A percentile compares a stretch with the other conserved stretches of the same genome.
These are phyloP conservation scores for Cyprinodon brontotheroides DNA, from an alignment of 2,113 vertebrate genomes.

Conservation along the genomic window DNA sequence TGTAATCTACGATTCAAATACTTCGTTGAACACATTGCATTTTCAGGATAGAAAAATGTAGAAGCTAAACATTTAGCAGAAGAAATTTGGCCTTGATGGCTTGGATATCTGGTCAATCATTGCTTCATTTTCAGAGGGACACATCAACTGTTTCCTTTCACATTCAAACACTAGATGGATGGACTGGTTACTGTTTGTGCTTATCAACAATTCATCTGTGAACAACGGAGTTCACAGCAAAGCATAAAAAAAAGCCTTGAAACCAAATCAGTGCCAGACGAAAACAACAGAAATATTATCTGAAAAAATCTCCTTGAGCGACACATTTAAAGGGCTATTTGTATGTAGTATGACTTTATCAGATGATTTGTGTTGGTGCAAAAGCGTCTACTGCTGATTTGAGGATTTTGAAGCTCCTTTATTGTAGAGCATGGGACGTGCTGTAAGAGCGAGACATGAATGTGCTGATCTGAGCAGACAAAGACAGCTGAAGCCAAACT, in stretches of 20 bases:
- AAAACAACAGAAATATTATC: neutral
- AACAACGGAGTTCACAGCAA: neutral
- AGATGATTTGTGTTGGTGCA: neutral
- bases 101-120: too few relatives aligned
- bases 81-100: neutral
- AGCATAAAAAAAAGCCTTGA: neutral
- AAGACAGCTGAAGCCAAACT: neutral
- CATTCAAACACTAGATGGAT: neutral
- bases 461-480: constrained; percentile 6
- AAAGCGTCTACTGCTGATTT: neutral
- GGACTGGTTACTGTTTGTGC: neutral
- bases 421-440: neutral
- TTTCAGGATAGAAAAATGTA: neutral
- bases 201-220: neutral
- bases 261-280: neutral
- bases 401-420: constrained; percentile 3
- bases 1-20: too few relatives aligned
- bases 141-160: neutral
- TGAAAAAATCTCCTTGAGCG: neutral
- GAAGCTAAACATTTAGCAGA: neutral
- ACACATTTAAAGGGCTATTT: neutral
- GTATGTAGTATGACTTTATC: neutral
- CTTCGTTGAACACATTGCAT: neutral
- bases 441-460: constrained; percentile 18
- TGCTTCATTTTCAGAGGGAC: neutral